These are phyloP conservation scores for Dicaeum eximium DNA, from an alignment of 2,113 vertebrate species.

Conservation along the genomic window DNA sequence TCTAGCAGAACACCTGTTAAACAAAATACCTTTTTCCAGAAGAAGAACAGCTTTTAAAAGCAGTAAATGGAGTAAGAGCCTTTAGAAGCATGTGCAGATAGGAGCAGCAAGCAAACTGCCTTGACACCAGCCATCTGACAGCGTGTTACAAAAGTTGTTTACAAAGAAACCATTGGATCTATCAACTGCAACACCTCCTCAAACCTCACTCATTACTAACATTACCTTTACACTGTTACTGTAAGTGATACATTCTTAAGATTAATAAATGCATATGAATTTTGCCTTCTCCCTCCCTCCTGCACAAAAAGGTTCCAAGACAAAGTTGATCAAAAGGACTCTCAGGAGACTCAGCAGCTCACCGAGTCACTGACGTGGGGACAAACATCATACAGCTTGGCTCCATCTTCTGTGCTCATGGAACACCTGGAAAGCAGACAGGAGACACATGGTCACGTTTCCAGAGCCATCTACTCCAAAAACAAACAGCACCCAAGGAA, in stretches of 20 bases:
- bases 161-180: background rate
- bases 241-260: background rate
- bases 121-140: background rate
- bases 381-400: slow-evolving; percentile 96
- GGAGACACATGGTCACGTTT: background rate
- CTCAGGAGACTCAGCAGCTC: background rate
- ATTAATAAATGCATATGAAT: background rate
- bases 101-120: background rate
- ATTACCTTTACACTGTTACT: background rate
- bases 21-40: background rate
- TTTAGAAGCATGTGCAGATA: background rate
- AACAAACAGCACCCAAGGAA: background rate
- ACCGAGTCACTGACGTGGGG: slow-evolving; percentile 97
- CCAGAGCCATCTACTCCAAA: background rate
- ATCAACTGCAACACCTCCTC: background rate
- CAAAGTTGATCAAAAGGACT: background rate
- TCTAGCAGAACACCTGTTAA: background rate
- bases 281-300: background rate
- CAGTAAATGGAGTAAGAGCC: background rate
- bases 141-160: background rate
- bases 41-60: background rate
- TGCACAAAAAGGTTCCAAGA: background rate
- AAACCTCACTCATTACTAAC: background rate
- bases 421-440: slow-evolving; percentile 83
- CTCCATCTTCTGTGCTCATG: slow-evolving; percentile 96